Percentiles rank a stretch among this genome's conserved stretches.
Evolutionary conservation across 2,888 invertebrate species (phyloP).

Genomic region (Agrenia bidenticulata): DNA sequence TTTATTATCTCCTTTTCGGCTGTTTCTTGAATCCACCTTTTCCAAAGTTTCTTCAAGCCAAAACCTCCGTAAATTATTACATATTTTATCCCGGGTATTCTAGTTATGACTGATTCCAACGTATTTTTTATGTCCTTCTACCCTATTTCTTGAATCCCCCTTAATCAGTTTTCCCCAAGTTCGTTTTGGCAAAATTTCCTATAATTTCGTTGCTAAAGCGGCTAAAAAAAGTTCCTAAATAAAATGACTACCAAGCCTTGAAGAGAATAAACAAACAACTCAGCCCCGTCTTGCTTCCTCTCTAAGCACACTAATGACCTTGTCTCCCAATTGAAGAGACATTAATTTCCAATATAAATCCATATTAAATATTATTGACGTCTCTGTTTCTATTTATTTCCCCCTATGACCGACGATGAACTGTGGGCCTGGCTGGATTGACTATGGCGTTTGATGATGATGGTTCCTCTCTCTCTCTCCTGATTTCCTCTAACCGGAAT

Average conservation of each 20-base stretch:
- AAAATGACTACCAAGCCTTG: no score
- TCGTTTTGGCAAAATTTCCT: not conserved
- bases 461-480: not conserved
- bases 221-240: no score
- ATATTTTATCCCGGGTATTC: no score
- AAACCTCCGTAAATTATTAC: no score
- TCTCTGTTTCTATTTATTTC: not conserved
- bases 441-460: not conserved
- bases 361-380: not conserved
- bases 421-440: constrained; percentile 2
- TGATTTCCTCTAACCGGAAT: not conserved
- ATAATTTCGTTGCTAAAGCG: not conserved
- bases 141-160: not conserved
- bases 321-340: not conserved
- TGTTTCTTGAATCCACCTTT: no score
- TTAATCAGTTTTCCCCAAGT: not conserved
- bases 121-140: no score
- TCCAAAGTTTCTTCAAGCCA: no score
- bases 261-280: not conserved
- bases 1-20: no score
- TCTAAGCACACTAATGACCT: not conserved
- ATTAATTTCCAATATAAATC: constrained; percentile 1
- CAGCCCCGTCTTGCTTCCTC: not conserved
- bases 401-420: not conserved
- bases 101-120: no score